Conservation (phyloP, 1,140 invertebrate genomes). For the Drosophila ficusphila region DNA sequence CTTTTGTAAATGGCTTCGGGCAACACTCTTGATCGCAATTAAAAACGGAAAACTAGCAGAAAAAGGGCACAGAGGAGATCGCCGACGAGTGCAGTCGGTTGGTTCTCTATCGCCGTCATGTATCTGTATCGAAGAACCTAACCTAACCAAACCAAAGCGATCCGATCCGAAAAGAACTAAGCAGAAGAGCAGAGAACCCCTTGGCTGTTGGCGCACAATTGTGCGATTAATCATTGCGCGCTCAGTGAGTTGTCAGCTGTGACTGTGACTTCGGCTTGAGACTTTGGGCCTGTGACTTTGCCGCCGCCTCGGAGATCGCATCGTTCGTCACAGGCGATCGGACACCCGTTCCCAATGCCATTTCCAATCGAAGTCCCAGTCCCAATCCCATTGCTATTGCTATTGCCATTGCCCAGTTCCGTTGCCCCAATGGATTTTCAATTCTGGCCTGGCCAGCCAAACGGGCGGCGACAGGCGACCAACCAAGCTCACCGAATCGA, state of each 20-base stretch:
- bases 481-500: conserved; percentile 2
- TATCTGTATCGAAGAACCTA: conserved; percentile 42
- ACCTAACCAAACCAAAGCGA: conserved; percentile 1
- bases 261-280: conserved; percentile 51
- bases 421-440: conserved; percentile 5
- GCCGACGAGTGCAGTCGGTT: conserved; percentile 2
- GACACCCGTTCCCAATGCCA: conserved; percentile 62
- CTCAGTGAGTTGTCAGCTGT: conserved; percentile 81
- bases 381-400: background rate
- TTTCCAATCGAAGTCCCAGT: conserved; percentile 1
- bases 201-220: conserved; percentile 65
- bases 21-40: conserved; percentile 82
- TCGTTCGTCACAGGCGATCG: conserved; percentile 81
- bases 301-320: conserved; percentile 69
- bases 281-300: conserved; percentile 35
- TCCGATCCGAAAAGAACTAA: conserved; percentile 3
- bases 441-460: conserved; percentile 42
- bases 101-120: conserved; percentile 40
- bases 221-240: conserved; percentile 82
- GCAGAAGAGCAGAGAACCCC: background rate
- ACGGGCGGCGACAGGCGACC: conserved; percentile 44
- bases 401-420: conserved; percentile 10
- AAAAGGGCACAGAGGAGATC: conserved; percentile 61
- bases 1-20: conserved; percentile 80
- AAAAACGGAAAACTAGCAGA: conserved; percentile 73